A percentile compares a stretch with the other conserved stretches of the same genome.
phyloP scores from a whole-genome alignment of 2,888 invertebrate species.

The Allophyes oxyacanthae region DNA sequence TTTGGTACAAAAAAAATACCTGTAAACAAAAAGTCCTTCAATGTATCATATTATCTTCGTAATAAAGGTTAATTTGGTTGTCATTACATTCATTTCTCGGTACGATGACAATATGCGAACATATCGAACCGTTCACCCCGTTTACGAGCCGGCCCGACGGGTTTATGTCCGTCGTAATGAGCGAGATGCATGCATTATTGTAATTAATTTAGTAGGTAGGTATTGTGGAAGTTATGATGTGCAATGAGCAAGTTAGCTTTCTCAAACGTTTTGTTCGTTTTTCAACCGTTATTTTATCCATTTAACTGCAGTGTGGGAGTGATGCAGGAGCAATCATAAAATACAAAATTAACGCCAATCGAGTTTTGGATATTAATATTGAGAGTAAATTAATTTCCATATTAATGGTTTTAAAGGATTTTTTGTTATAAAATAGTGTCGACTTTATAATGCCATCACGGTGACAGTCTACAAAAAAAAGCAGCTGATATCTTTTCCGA shows the following conservation, averaged over 20 bases:
- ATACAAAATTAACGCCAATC: not conserved
- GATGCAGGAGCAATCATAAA: slow-evolving; percentile 1
- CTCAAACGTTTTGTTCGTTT: slow-evolving; percentile 2
- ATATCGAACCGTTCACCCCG: slow-evolving; percentile 81
- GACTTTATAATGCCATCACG: too few species aligned
- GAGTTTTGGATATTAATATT: not conserved
- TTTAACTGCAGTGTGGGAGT: slow-evolving; percentile 1
- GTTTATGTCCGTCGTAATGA: slow-evolving; percentile 74
- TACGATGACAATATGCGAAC: slow-evolving; percentile 73
- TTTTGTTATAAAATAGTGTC: too few species aligned
- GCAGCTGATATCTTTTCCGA: too few species aligned
- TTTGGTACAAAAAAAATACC: slow-evolving; percentile 24
- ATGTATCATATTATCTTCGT: slow-evolving; percentile 50
- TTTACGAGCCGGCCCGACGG: slow-evolving; percentile 73
- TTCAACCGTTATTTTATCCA: slow-evolving; percentile 27
- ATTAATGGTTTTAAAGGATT: too few species aligned
- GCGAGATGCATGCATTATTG: slow-evolving; percentile 58
- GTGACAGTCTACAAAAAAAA: too few species aligned
- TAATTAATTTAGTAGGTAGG: slow-evolving; percentile 74
- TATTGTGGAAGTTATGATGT: slow-evolving; percentile 39
- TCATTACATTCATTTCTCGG: slow-evolving; percentile 73
- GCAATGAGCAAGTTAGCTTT: slow-evolving; percentile 39
- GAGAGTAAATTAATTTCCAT: not conserved
- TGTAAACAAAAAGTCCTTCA: slow-evolving; percentile 27
- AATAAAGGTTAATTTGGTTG: slow-evolving; percentile 80